Evolutionary conservation across 2,888 invertebrate species (phyloP).

Genomic region (Hanleya hanleyi): DNA sequence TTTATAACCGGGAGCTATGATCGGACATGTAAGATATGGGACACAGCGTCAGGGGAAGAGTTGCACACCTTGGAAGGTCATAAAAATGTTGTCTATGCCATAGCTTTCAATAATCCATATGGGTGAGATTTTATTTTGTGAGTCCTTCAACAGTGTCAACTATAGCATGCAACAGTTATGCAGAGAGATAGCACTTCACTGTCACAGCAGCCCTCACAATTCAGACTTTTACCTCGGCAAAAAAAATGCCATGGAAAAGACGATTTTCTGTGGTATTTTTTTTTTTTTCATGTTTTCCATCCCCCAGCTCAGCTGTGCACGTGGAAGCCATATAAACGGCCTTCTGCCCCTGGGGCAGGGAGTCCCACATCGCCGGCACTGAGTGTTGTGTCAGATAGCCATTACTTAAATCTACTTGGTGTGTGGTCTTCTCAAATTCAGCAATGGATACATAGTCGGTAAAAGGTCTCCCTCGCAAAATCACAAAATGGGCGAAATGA

Average conservation of each 20-base stretch:
- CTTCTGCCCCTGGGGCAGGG: too few relatives aligned
- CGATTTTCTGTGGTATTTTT: neutral
- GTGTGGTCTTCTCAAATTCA: neutral
- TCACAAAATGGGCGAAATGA: neutral
- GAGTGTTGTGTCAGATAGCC: neutral
- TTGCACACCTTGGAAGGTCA: slow-evolving; percentile 83
- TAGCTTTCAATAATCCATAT: slow-evolving; percentile 82
- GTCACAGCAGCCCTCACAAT: too few relatives aligned
- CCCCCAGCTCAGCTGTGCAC: too few relatives aligned
- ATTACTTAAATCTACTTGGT: neutral
- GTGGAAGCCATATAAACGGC: too few relatives aligned
- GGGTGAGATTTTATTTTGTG: slow-evolving; percentile 77
- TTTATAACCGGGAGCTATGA: slow-evolving; percentile 90
- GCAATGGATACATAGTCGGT: neutral
- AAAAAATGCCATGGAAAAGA: neutral
- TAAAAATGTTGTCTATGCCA: slow-evolving; percentile 87
- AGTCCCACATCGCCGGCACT: too few relatives aligned
- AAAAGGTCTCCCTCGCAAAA: too few relatives aligned
- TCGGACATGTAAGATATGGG: slow-evolving; percentile 87
- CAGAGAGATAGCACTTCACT: too few relatives aligned
- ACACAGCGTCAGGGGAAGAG: slow-evolving; percentile 82
- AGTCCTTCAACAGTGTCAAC: too few relatives aligned
- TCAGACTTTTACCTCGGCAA: neutral
- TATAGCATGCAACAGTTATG: too few relatives aligned
- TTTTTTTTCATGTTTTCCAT: too few relatives aligned